Percentiles rank a stretch among this genome's conserved stretches.
phyloP scores from a whole-genome alignment of 2,113 vertebrate species.

The Peromyscus californicus region DNA sequence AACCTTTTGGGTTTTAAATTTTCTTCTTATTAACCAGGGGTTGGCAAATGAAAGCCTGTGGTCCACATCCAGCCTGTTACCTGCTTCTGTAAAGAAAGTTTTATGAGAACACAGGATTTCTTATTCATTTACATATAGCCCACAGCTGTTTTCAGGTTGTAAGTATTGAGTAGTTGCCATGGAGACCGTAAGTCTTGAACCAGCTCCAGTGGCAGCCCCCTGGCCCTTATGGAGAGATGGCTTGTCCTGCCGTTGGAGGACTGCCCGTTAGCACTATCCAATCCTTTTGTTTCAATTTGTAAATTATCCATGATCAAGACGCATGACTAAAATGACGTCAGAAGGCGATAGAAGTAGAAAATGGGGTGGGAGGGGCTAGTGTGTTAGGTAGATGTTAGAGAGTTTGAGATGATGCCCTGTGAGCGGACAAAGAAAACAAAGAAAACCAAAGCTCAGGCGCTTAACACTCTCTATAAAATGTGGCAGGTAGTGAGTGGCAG shows the following conservation, averaged over 20 bases:
- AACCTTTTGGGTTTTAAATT: constrained; percentile 14
- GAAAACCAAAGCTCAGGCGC: not conserved
- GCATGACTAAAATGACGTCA: constrained; percentile 37
- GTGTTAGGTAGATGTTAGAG: not conserved
- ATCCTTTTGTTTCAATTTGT: constrained; percentile 22
- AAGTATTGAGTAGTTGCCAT: not conserved
- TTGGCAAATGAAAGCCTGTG: not conserved
- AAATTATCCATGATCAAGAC: constrained; percentile 37
- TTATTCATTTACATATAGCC: not conserved
- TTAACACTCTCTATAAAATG: not conserved
- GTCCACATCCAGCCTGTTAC: not conserved
- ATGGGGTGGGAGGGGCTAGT: not conserved
- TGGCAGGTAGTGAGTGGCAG: not conserved
- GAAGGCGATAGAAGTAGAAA: not conserved
- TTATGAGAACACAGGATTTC: not conserved
- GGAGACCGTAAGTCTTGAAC: not conserved
- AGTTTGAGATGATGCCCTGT: not conserved
- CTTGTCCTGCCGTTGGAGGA: not conserved
- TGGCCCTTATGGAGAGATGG: constrained; percentile 8
- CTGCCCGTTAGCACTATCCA: not conserved
- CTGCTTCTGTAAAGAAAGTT: constrained; percentile 54
- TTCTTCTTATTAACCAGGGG: constrained; percentile 24
- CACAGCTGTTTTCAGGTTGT: not conserved
- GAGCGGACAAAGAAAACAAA: not conserved
- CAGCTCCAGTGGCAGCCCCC: not conserved